phyloP scores from a whole-genome alignment of 2,797 vertebrate species.

The Lithobates pipiens region DNA sequence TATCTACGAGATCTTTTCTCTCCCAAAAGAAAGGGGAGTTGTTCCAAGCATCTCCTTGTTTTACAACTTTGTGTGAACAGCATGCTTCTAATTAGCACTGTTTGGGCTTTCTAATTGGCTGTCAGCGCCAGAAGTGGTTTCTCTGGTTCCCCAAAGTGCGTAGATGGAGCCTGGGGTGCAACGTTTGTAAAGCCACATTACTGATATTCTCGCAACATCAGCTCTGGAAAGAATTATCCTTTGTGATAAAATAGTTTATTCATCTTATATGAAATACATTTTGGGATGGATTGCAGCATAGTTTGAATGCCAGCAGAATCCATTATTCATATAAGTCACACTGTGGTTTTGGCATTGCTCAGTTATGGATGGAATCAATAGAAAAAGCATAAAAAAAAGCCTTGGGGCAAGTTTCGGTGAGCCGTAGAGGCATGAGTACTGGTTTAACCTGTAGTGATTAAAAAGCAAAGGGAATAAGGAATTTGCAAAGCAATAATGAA shows the following conservation, averaged over 20 bases:
- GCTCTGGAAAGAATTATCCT: constrained; percentile 28
- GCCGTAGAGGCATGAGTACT: not conserved
- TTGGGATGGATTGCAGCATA: constrained; percentile 26
- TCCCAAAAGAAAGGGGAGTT: constrained; percentile 9
- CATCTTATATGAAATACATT: constrained; percentile 23
- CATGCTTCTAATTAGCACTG: constrained; percentile 54
- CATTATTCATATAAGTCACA: constrained; percentile 23
- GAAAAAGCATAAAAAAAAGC: not conserved
- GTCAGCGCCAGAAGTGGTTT: constrained; percentile 33
- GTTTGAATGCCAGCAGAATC: not conserved
- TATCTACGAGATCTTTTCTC: constrained; percentile 41
- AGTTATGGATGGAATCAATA: constrained; percentile 28
- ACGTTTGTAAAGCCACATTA: constrained; percentile 22
- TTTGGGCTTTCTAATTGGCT: constrained; percentile 48
- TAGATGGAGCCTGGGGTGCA: constrained; percentile 1
- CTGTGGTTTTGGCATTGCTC: constrained; percentile 32
- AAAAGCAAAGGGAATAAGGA: not conserved
- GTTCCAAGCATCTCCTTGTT: constrained; percentile 28
- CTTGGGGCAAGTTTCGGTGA: constrained; percentile 8
- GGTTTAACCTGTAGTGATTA: constrained; percentile 8
- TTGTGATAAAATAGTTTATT: constrained; percentile 47
- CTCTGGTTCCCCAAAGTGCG: constrained; percentile 4
- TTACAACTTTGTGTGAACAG: constrained; percentile 33
- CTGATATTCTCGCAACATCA: constrained; percentile 27
- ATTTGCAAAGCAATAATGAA: not conserved